Base-by-base conservation (phyloP, 2,888 invertebrate genomes). In the Beris chalybata region DNA sequence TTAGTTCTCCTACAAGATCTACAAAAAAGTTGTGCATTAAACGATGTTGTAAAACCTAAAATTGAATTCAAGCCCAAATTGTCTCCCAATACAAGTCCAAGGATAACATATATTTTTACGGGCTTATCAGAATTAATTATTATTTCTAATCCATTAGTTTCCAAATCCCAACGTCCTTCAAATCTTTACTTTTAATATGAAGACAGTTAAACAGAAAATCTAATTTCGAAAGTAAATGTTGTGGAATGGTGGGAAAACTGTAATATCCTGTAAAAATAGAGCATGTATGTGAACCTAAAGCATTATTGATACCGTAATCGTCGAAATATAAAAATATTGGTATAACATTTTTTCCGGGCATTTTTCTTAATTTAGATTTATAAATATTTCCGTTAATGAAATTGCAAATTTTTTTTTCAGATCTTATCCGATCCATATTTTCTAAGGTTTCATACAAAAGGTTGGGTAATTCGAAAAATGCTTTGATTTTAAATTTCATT, bases 391-490 rank as follows among this genome's bases (percentile, higher is more conserved):
- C 50, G 15, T 50, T 50, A 13, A 50, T 15, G 29, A 50, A 50
- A 15, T 50, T 50, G 3, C 50, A 15, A 13, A 50, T 50, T 50
- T 50, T 50, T 9, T 50, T 9, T 50, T 50, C 29, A 50, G 22
- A 22, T 22, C 22, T 15, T 50, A 50, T 13, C 12, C 9, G 5
- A 38, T 56, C 15, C 3, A 15, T 43, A 43, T 56, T 32, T 56
- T 43, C 15, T 13, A 56, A 15, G 4, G 56, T 56, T 56, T 22
- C 22, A 3, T 22, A 2, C 22, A 22, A 22, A 43, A 56, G 11
- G 13, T 56, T 56, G 7, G 56, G 56, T 32, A 54, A 54, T 54
- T 54, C 54, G 30, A 54, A 54, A 32, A 54, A 32, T 12, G 54
- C 5, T 54, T 56, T 56, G 7, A 56, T 30, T 15, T 56, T 43